Evolutionary conservation across 2,888 invertebrate species (phyloP).

Genomic region (Hermaeophaga mercurialis): DNA sequence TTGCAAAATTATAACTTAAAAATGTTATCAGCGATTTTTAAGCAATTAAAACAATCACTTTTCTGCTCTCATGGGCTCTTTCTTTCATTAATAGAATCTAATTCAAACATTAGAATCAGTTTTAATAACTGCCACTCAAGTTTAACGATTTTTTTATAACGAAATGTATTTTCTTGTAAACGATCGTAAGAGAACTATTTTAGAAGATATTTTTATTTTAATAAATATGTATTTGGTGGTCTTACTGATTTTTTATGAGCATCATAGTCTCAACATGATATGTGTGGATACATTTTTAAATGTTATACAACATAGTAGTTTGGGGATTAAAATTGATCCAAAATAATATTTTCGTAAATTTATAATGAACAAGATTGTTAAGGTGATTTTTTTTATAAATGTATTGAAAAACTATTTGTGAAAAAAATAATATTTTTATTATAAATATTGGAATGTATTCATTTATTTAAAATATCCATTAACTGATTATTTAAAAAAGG

Average conservation of each 20-base stretch:
- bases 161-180: not conserved
- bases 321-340: too few relatives aligned
- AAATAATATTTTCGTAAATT: too few relatives aligned
- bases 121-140: not conserved
- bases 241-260: constrained; percentile 5
- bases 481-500: not conserved
- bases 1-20: not conserved
- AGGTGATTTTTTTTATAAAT: too few relatives aligned
- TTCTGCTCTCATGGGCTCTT: constrained; percentile 14
- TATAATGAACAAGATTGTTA: too few relatives aligned
- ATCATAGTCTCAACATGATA: constrained; percentile 16
- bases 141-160: not conserved
- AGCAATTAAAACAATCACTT: not conserved
- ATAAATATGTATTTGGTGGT: not conserved
- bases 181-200: not conserved
- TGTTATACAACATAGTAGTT: too few relatives aligned
- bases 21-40: not conserved
- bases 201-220: not conserved
- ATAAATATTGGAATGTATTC: not conserved
- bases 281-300: too few relatives aligned
- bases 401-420: too few relatives aligned
- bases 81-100: not conserved
- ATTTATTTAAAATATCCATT: not conserved
- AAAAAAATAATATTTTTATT: not conserved
- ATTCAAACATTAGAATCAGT: not conserved